Percentiles rank a stretch among this genome's conserved stretches.
Conservation (phyloP, 2,888 invertebrate species). For the Agrochola lota region DNA sequence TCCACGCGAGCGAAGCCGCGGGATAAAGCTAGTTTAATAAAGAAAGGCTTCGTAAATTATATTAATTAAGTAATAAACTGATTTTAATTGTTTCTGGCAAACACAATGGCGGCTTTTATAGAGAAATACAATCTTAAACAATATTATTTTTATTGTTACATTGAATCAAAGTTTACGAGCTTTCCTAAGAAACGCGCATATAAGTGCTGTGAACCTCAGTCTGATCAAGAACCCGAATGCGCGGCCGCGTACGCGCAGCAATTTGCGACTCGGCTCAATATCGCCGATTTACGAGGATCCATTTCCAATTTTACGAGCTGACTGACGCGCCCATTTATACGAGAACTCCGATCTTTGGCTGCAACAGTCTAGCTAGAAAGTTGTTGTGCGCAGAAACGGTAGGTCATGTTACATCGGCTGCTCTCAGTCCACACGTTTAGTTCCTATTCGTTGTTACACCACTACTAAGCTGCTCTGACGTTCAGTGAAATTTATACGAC, state of each 20-base stretch:
- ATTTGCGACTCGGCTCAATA: slow-evolving; percentile 84
- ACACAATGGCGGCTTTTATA: slow-evolving; percentile 28
- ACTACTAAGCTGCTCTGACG: slow-evolving; percentile 77
- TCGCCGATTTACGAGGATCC: slow-evolving; percentile 85
- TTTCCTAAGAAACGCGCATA: slow-evolving; percentile 69
- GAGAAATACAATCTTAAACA: slow-evolving; percentile 50
- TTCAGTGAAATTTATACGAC: slow-evolving; percentile 79
- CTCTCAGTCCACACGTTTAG: slow-evolving; percentile 73
- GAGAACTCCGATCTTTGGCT: slow-evolving; percentile 74
- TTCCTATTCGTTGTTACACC: slow-evolving; percentile 78
- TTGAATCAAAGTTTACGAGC: slow-evolving; percentile 70
- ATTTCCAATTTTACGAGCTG: slow-evolving; percentile 86
- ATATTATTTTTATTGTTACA: slow-evolving; percentile 66
- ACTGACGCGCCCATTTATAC: slow-evolving; percentile 79
- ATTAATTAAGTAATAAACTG: slow-evolving; percentile 14
- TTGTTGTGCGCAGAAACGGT: slow-evolving; percentile 64
- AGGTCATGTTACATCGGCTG: slow-evolving; percentile 73
- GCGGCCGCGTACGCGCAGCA: slow-evolving; percentile 82
- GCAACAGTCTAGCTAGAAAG: slow-evolving; percentile 66
- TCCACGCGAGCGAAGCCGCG: too few species aligned
- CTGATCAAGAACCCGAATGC: slow-evolving; percentile 82
- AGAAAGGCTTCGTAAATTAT: slow-evolving; percentile 17
- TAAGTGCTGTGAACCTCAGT: slow-evolving; percentile 64
- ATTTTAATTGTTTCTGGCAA: slow-evolving; percentile 47
- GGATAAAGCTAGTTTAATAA: not conserved